These are phyloP conservation scores for Drosophila elegans DNA, from an alignment of 1,140 invertebrate genomes.

Conservation along the genomic window DNA sequence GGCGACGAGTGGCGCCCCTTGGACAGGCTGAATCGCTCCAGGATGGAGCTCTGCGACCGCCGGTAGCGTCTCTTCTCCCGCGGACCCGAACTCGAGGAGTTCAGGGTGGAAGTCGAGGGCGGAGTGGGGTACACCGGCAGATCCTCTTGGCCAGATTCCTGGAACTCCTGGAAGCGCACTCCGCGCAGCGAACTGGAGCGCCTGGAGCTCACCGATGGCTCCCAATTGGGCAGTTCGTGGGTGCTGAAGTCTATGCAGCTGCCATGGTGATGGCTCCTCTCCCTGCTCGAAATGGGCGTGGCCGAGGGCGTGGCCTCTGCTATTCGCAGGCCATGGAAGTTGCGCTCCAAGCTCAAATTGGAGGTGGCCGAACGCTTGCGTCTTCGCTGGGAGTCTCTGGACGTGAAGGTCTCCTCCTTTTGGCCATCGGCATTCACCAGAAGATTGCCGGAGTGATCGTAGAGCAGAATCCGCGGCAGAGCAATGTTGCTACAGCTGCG, in stretches of 20 bases:
- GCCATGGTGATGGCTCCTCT: constrained; percentile 27
- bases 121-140: constrained; percentile 61
- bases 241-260: constrained; percentile 78
- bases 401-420: constrained; percentile 55
- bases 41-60: constrained; percentile 75
- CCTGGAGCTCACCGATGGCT: constrained; percentile 39
- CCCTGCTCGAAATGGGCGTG: constrained; percentile 26
- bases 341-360: constrained; percentile 49
- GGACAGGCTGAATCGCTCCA: constrained; percentile 75
- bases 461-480: constrained; percentile 85
- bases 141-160: background rate
- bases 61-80: constrained; percentile 77
- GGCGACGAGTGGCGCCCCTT: constrained; percentile 76
- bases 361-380: constrained; percentile 64
- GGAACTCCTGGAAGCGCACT: constrained; percentile 56
- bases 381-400: constrained; percentile 12
- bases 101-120: constrained; percentile 64
- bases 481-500: constrained; percentile 86
- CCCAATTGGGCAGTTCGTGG: constrained; percentile 74
- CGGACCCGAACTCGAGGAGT: constrained; percentile 71
- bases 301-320: constrained; percentile 64
- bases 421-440: constrained; percentile 81
- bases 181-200: constrained; percentile 69
- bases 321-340: constrained; percentile 71
- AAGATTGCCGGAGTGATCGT: constrained; percentile 85